phyloP scores from a whole-genome alignment of 1,140 invertebrate species.

The Cydia splendana region DNA sequence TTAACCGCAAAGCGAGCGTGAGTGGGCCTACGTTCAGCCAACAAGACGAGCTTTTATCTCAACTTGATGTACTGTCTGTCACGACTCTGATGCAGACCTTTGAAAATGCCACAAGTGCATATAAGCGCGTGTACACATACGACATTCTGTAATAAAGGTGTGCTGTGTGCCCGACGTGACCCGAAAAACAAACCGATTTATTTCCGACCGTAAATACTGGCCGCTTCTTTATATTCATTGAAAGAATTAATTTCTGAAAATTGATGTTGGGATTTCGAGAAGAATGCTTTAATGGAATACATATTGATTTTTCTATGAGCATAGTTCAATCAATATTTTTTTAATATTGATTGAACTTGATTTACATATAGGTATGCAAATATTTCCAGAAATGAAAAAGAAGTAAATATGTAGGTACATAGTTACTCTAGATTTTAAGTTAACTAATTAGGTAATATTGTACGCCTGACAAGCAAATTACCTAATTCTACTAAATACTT shows the following conservation, averaged over 20 bases:
- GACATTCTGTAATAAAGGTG: background rate
- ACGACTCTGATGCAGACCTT: constrained; percentile 47
- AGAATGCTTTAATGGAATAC: background rate
- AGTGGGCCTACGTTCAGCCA: constrained; percentile 45
- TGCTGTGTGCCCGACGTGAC: constrained; percentile 61
- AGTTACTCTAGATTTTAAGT: too few relatives aligned
- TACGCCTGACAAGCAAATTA: too few relatives aligned
- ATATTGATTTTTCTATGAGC: background rate
- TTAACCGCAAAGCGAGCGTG: constrained; percentile 49
- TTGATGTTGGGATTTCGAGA: constrained; percentile 6
- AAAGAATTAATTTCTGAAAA: constrained; percentile 26
- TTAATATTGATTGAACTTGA: too few relatives aligned
- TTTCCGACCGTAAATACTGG: constrained; percentile 45
- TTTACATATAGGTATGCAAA: too few relatives aligned
- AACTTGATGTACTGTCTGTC: constrained; percentile 68
- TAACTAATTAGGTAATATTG: too few relatives aligned
- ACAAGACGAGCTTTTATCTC: constrained; percentile 69
- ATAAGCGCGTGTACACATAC: background rate
- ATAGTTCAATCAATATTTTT: background rate
- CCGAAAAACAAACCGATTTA: constrained; percentile 65
- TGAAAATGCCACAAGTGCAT: background rate
- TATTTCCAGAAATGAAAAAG: too few relatives aligned
- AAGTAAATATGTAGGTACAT: too few relatives aligned
- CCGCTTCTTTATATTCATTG: constrained; percentile 20
- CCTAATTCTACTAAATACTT: too few relatives aligned